Evolutionary conservation across 2,797 vertebrate species (phyloP).

Genomic region (Chiroxiphia lanceolata): DNA sequence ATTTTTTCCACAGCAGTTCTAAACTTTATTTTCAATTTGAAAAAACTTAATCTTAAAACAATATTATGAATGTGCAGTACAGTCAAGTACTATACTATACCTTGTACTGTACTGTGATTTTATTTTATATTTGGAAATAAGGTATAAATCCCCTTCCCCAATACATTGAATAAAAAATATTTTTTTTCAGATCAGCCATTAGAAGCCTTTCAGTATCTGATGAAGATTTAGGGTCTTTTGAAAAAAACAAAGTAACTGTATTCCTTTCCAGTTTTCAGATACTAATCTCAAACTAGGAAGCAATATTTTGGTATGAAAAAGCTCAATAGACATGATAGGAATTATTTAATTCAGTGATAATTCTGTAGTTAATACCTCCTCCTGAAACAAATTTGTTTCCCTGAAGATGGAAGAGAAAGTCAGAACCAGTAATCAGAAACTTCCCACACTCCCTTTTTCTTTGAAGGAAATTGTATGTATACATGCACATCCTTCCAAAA

Average conservation of each 20-base stretch:
- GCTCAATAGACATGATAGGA: neutral
- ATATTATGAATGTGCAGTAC: neutral
- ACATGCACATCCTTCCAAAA: constrained; percentile 22
- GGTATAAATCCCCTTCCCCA: neutral
- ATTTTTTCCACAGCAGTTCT: neutral
- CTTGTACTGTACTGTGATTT: neutral
- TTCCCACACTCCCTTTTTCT: neutral
- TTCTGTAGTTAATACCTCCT: neutral
- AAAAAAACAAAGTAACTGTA: neutral
- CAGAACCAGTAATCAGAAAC: neutral
- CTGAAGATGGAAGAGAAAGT: neutral
- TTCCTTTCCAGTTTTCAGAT: neutral
- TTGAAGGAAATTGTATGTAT: neutral
- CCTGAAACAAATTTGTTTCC: constrained; percentile 1
- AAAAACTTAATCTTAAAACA: neutral
- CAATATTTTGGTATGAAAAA: neutral
- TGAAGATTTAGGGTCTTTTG: neutral
- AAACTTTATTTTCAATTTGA: neutral
- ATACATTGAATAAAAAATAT: neutral
- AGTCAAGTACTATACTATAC: neutral
- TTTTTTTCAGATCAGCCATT: neutral
- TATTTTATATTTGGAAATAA: neutral
- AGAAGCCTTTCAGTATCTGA: neutral
- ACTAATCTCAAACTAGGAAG: neutral
- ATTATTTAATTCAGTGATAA: constrained; percentile 22